Percentiles rank a stretch among this genome's conserved stretches.
Conservation (phyloP, 1,140 invertebrate species). For the Atta colombica region DNA sequence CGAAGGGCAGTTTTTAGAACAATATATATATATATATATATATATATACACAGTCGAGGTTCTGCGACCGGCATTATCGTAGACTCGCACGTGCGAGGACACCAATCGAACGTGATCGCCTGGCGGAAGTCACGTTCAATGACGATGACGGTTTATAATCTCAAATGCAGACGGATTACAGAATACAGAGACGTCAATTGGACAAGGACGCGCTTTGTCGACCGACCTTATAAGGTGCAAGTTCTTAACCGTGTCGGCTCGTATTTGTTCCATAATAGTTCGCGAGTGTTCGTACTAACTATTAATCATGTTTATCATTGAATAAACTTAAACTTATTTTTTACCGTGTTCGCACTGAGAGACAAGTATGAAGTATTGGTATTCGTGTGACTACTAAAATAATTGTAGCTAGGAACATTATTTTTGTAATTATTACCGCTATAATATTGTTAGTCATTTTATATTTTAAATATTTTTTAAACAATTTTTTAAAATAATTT, state of each 20-base stretch:
- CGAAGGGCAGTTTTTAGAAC: conserved; percentile 62
- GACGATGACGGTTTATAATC: conserved; percentile 62
- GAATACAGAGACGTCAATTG: conserved; percentile 45
- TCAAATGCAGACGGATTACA: conserved; percentile 50
- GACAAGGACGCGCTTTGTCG: conserved; percentile 38
- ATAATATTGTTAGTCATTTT: too few species aligned
- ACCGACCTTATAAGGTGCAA: conserved; percentile 4
- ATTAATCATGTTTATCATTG: not conserved
- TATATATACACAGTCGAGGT: conserved; percentile 6
- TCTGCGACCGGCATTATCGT: conserved; percentile 19
- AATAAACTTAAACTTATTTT: not conserved
- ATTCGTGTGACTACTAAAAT: too few species aligned
- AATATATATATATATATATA: not conserved
- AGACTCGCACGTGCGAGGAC: conserved; percentile 61
- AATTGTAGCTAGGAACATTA: too few species aligned
- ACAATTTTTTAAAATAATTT: too few species aligned
- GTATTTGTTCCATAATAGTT: not conserved
- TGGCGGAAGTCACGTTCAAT: conserved; percentile 70
- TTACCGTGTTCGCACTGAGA: not conserved
- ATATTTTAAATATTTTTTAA: too few species aligned
- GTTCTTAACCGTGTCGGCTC: not conserved
- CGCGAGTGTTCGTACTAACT: not conserved
- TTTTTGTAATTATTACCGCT: too few species aligned
- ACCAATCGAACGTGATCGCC: conserved; percentile 53
- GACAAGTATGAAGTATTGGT: too few species aligned